These are phyloP conservation scores for Pseudeuparius sepicola DNA, from an alignment of 2,888 invertebrate species.

Conservation along the genomic window DNA sequence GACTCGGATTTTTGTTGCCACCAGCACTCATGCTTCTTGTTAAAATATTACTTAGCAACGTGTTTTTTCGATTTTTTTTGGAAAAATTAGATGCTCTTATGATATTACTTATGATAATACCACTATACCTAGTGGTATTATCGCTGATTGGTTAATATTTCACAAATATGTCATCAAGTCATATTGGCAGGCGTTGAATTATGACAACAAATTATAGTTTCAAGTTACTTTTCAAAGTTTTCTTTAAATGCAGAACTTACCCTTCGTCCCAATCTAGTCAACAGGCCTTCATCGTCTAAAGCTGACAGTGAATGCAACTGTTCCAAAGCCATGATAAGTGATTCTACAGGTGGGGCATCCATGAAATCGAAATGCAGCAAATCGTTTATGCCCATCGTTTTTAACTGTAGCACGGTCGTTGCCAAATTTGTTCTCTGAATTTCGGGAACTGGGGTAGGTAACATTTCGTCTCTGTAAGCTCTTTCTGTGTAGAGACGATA, in stretches of 20 bases:
- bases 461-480: constrained; percentile 97
- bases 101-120: no score
- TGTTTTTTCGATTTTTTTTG: no score
- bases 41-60: no score
- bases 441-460: constrained; percentile 96
- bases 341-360: constrained; percentile 98
- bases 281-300: constrained; percentile 85
- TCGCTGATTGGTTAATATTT: no score
- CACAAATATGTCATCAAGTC: no score
- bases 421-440: constrained; percentile 98
- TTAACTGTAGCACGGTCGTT: constrained; percentile 88
- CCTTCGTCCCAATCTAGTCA: constrained; percentile 70
- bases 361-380: constrained; percentile 98
- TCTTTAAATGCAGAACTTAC: constrained; percentile 34
- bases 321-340: constrained; percentile 94
- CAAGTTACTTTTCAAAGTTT: no score
- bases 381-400: constrained; percentile 99
- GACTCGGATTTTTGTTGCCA: no score
- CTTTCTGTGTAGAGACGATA: constrained; percentile 96
- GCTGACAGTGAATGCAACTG: constrained; percentile 95
- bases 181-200: no score
- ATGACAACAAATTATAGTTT: no score
- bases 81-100: no score
- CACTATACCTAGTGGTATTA: no score
- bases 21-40: no score